phyloP scores from a whole-genome alignment of 2,797 vertebrate species.

The Cossypha polioptera region DNA sequence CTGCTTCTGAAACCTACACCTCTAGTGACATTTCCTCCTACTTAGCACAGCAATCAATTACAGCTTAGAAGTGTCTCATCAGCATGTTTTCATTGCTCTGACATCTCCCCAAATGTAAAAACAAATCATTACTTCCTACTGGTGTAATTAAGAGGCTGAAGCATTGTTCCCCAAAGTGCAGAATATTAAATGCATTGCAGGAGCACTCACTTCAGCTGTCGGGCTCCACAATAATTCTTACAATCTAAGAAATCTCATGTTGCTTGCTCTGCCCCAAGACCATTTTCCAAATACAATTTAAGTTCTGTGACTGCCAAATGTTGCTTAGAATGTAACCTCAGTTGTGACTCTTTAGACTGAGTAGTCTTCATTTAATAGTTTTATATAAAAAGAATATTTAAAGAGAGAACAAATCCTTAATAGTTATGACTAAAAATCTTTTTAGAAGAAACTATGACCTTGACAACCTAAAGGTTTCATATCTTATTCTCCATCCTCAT shows the following conservation, averaged over 20 bases:
- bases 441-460: neutral
- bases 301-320: neutral
- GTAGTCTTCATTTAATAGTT: neutral
- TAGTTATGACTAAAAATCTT: neutral
- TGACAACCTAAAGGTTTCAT: neutral
- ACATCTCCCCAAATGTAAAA: neutral
- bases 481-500: neutral
- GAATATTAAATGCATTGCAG: neutral
- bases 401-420: neutral
- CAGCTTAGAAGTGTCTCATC: neutral
- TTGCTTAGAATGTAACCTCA: neutral
- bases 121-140: neutral
- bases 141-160: neutral
- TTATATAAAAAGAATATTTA: neutral
- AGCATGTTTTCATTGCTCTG: neutral
- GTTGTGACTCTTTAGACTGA: neutral
- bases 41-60: neutral
- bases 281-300: neutral
- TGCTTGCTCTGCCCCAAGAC: neutral
- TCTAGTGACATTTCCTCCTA: neutral
- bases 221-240: neutral
- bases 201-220: neutral
- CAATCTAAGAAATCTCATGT: neutral
- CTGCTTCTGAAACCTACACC: neutral
- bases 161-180: neutral